Conservation (phyloP, 2,113 vertebrate genomes). For the Salvelinus alpinus region DNA sequence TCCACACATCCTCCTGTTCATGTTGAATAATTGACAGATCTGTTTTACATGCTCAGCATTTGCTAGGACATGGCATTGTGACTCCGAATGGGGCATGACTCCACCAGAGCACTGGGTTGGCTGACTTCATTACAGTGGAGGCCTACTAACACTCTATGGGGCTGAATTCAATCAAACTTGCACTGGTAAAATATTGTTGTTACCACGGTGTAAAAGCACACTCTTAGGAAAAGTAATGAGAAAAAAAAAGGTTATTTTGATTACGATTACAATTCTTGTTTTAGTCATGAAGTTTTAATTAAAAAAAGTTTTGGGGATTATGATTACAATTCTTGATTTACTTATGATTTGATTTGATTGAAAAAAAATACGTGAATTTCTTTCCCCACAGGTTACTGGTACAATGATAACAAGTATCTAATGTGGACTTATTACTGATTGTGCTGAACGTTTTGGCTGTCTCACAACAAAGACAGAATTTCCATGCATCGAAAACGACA, state of each 20-base stretch:
- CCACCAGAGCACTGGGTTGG: slow-evolving; percentile 57
- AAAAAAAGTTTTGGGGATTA: no score
- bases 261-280: no score
- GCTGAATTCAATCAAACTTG: slow-evolving; percentile 51
- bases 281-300: no score
- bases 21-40: slow-evolving; percentile 78
- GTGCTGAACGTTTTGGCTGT: slow-evolving; percentile 73
- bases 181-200: slow-evolving; percentile 34
- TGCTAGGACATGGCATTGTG: slow-evolving; percentile 76
- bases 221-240: no score
- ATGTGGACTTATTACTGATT: slow-evolving; percentile 66
- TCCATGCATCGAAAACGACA: slow-evolving; percentile 66
- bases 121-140: slow-evolving; percentile 67
- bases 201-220: background rate
- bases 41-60: slow-evolving; percentile 78
- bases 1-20: slow-evolving; percentile 74
- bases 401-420: slow-evolving; percentile 59
- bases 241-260: no score
- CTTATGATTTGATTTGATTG: background rate
- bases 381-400: background rate
- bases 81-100: slow-evolving; percentile 73
- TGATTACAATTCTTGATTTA: background rate
- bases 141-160: slow-evolving; percentile 46
- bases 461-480: slow-evolving; percentile 70
- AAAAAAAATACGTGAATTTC: no score